Evolutionary conservation across 2,113 vertebrate genomes (phyloP), one percentile per base, ranked within the genome.

Genomic region (Falcunculus frontatus): DNA sequence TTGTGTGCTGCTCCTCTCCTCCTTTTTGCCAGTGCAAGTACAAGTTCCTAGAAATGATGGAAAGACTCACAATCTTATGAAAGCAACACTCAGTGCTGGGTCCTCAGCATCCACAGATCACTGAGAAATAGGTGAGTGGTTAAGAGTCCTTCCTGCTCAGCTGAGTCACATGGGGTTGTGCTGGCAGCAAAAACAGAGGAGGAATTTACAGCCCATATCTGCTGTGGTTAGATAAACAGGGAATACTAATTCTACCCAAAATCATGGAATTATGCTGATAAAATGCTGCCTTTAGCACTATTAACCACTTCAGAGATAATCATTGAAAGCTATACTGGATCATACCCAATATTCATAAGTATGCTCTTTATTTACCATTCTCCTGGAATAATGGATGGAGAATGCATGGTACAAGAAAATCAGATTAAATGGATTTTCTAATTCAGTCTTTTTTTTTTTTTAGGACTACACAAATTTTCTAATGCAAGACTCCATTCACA

Each of bases 111-210:
- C 32, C 78, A 37, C 8, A 70, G 55, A 44, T 22, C 30, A 44
- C 26, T 42, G 18, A 42, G 57, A 87, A 84, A 63, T 0, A 27
- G 23, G 56, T 30, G 88, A 84, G 60, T 44, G 26, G 20, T 57
- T 70, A 69, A 56, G n/a, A 70, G 52, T 55, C 56, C 21, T 3
- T 59, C 75, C 62, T 63, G 78, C 33, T 59, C 82, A 78, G 21
- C 39, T 46, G 35, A 63, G n/a, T 29, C 55, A 62, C 50, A 29
- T 0, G 0, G 26, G 33, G 78, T 21, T 59, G 15, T 59, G 52
- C 47, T 57, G 29, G 33, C 35, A 87, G 47, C 41, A 29, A 59
- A 57, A 50, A 67, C 20, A 64, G 47, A 69, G 18, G 23, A 47
- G 29, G 62, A 72, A 63, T 30, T 75, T 63, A 23, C 9, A 87